Conservation (phyloP, 2,113 vertebrate genomes). For the Dromiciops gliroides region DNA sequence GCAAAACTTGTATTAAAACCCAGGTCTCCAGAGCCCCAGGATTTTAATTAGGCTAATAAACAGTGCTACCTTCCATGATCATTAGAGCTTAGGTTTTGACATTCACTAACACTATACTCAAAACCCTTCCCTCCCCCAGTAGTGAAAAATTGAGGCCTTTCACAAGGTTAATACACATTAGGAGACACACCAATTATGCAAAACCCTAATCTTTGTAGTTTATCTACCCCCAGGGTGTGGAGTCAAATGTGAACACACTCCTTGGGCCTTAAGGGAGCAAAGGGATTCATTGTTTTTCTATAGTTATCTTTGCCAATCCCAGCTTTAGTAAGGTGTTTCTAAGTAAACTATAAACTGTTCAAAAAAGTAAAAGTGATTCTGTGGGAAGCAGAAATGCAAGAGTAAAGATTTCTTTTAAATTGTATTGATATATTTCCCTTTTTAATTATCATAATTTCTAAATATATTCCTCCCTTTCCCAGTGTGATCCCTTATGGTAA, state of each 20-base stretch:
- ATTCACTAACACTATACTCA: constrained; percentile 70
- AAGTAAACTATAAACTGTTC: background rate
- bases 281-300: constrained; percentile 56
- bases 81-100: constrained; percentile 72
- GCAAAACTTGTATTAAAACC: constrained; percentile 78
- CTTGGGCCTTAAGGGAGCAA: constrained; percentile 61
- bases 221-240: constrained; percentile 72
- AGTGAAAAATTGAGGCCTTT: constrained; percentile 77
- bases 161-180: constrained; percentile 75
- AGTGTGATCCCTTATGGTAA: background rate
- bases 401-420: background rate
- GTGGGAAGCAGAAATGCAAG: background rate
- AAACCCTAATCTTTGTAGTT: constrained; percentile 73
- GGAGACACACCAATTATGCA: constrained; percentile 76
- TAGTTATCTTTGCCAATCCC: constrained; percentile 27
- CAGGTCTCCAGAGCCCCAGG: constrained; percentile 70
- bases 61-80: constrained; percentile 75
- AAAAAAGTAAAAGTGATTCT: background rate
- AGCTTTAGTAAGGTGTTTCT: background rate
- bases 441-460: background rate
- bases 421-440: background rate
- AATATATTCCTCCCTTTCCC: background rate
- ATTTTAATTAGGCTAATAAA: constrained; percentile 81
- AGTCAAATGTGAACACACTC: constrained; percentile 16
- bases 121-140: constrained; percentile 15